Percentiles rank a stretch among this genome's conserved stretches.
These are phyloP conservation scores for Agriotes lineatus DNA, from an alignment of 2,888 invertebrate genomes.

Conservation along the genomic window DNA sequence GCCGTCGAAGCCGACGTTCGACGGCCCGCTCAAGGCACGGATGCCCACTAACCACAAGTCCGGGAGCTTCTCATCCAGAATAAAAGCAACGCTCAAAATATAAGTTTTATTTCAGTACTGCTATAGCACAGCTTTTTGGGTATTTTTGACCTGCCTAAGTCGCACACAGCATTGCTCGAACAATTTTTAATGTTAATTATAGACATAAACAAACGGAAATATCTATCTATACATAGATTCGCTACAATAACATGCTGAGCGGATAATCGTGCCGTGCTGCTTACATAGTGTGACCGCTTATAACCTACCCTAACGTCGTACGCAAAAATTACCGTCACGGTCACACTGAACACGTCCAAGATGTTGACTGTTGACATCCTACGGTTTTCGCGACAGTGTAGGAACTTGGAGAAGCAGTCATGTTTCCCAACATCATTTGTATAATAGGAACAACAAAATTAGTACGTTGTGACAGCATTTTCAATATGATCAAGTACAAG, in stretches of 20 bases:
- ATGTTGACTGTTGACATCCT: too few relatives aligned
- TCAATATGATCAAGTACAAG: too few relatives aligned
- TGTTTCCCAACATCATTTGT: too few relatives aligned
- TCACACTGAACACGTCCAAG: neutral
- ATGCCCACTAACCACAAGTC: conserved; percentile 60
- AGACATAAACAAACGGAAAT: conserved; percentile 69
- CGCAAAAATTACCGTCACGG: neutral
- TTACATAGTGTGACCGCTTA: conserved; percentile 5
- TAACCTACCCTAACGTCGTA: conserved; percentile 27
- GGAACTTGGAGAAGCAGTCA: too few relatives aligned
- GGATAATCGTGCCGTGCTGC: conserved; percentile 6
- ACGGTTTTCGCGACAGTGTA: too few relatives aligned
- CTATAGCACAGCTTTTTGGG: conserved; percentile 67
- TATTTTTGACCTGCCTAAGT: conserved; percentile 70
- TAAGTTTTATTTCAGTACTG: conserved; percentile 69
- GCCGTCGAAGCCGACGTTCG: conserved; percentile 54
- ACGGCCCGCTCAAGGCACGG: conserved; percentile 58
- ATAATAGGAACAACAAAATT: too few relatives aligned
- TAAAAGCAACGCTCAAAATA: conserved; percentile 68
- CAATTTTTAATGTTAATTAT: conserved; percentile 69
- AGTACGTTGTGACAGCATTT: too few relatives aligned
- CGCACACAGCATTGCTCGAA: conserved; percentile 66
- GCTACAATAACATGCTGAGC: conserved; percentile 48
- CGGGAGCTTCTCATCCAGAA: conserved; percentile 64
- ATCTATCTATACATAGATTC: conserved; percentile 68